Evolutionary conservation across 2,888 invertebrate genomes (phyloP).

Genomic region (Palloptera scutellata): DNA sequence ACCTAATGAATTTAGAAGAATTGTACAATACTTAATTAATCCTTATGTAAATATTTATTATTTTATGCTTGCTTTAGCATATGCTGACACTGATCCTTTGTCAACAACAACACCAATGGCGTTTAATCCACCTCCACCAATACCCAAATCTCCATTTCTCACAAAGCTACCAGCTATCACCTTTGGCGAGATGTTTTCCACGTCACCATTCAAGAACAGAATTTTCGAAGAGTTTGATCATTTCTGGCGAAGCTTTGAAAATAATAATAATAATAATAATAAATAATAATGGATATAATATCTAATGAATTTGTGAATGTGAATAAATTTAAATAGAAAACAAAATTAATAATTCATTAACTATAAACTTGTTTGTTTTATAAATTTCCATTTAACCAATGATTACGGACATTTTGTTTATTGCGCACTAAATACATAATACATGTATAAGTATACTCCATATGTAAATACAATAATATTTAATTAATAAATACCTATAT

Average conservation of each 20-base stretch:
- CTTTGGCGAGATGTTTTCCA: constrained; percentile 54
- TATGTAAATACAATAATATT: no score
- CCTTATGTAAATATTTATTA: constrained; percentile 13
- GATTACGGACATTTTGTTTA: no score
- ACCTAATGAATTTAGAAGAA: not conserved
- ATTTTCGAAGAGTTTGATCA: constrained; percentile 57
- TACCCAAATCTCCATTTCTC: constrained; percentile 39
- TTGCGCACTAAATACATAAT: no score
- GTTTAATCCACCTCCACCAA: constrained; percentile 29
- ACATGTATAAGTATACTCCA: no score
- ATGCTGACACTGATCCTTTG: constrained; percentile 27
- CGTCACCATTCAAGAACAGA: constrained; percentile 53
- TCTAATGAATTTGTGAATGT: no score
- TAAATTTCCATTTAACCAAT: no score
- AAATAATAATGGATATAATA: no score
- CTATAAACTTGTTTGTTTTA: no score
- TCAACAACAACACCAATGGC: constrained; percentile 34
- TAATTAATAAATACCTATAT: no score
- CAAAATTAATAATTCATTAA: no score
- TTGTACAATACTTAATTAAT: not conserved
- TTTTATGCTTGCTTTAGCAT: constrained; percentile 25
- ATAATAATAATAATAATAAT: no score
- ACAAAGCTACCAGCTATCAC: constrained; percentile 44
- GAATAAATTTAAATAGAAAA: no score
- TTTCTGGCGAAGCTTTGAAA: constrained; percentile 58